These are phyloP conservation scores for Ctenicera cuprea DNA, from an alignment of 2,888 invertebrate species.

Conservation along the genomic window DNA sequence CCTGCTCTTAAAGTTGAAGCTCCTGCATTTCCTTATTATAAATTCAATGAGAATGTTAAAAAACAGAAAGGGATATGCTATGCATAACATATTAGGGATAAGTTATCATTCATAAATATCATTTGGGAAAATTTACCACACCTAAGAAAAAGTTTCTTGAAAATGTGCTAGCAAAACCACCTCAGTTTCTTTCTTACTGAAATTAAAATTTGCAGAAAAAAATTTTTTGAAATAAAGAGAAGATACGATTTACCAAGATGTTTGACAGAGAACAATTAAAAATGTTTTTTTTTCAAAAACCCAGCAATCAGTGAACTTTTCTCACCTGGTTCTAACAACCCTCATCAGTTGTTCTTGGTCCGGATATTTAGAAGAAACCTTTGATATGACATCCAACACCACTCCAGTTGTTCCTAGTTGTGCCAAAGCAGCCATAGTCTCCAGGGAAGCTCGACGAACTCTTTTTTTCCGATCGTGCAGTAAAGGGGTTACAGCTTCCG, in stretches of 20 bases:
- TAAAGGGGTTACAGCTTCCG: constrained; percentile 66
- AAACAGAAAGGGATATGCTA: too few relatives aligned
- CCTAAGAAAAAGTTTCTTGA: background rate
- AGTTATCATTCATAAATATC: background rate
- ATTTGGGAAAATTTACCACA: constrained; percentile 3
- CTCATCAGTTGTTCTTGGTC: constrained; percentile 79
- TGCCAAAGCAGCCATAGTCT: constrained; percentile 85
- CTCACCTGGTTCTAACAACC: constrained; percentile 82
- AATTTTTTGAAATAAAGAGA: too few relatives aligned
- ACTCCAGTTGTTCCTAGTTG: constrained; percentile 81
- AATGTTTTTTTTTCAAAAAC: too few relatives aligned
- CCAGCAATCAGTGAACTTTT: too few relatives aligned
- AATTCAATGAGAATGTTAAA: background rate
- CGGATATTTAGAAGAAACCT: constrained; percentile 74
- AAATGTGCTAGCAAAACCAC: too few relatives aligned
- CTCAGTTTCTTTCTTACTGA: too few relatives aligned
- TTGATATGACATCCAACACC: constrained; percentile 79
- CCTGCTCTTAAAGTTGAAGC: background rate
- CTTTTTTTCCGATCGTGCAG: constrained; percentile 79
- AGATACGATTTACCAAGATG: too few relatives aligned
- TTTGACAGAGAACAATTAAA: too few relatives aligned
- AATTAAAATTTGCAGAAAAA: too few relatives aligned
- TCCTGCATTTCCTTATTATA: background rate
- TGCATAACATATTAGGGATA: too few relatives aligned
- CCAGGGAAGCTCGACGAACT: constrained; percentile 86